Conservation (phyloP, 2,888 invertebrate species). For the Caprella mutica region DNA sequence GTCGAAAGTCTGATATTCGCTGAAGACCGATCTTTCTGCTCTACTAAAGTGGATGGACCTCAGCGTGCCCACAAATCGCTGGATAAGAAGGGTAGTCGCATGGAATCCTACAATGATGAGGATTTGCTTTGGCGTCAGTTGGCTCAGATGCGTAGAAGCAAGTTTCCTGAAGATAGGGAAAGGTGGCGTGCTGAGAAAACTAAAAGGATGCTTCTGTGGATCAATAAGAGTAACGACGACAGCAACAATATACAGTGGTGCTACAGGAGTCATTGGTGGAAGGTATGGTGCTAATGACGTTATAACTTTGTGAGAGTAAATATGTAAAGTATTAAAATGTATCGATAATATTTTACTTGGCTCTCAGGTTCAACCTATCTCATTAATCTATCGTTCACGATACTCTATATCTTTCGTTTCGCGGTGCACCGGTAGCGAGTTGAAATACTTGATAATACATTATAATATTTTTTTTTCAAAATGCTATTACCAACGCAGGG, state of each 20-base stretch:
- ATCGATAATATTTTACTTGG: too few species aligned
- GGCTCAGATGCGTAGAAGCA: conserved; percentile 33
- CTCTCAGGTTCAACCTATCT: too few species aligned
- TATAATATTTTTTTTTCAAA: too few species aligned
- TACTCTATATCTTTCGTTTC: too few species aligned
- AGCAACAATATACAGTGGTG: conserved; percentile 22
- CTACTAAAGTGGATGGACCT: not conserved
- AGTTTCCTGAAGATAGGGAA: conserved; percentile 30
- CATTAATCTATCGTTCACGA: too few species aligned
- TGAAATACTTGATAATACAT: too few species aligned
- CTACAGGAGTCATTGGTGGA: conserved; percentile 36
- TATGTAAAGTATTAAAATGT: too few species aligned
- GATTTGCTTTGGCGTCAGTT: conserved; percentile 37
- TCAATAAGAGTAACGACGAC: conserved; percentile 35
- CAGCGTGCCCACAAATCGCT: not conserved
- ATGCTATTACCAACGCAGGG: too few species aligned
- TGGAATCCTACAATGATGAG: conserved; percentile 36
- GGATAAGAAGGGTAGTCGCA: conserved; percentile 25
- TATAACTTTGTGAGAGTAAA: not conserved
- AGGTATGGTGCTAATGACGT: conserved; percentile 35
- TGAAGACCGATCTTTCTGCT: conserved; percentile 27
- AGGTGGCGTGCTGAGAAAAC: conserved; percentile 36
- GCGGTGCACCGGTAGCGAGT: too few species aligned
- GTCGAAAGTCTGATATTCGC: conserved; percentile 36
- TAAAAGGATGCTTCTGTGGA: conserved; percentile 37